Evolutionary conservation across 2,888 invertebrate species (phyloP).

Genomic region (Auanema freiburgensis): DNA sequence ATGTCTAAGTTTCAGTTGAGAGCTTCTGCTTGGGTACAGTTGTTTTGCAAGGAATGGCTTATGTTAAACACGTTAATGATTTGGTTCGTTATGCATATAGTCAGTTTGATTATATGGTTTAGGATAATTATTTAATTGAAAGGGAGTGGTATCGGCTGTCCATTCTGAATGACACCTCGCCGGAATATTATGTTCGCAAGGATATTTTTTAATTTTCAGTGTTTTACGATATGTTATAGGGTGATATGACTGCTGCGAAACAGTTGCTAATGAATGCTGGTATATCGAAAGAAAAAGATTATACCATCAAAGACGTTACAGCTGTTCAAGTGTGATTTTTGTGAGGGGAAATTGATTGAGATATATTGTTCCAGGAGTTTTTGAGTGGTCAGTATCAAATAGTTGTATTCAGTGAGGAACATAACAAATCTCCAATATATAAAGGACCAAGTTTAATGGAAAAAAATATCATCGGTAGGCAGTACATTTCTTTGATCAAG

Average conservation of each 20-base stretch:
- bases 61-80: too few relatives aligned
- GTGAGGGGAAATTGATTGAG: background rate
- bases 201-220: too few relatives aligned
- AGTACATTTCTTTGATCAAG: background rate
- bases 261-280: slow-evolving; percentile 9
- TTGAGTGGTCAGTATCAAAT: slow-evolving; percentile 14
- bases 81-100: too few relatives aligned
- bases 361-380: slow-evolving; percentile 7
- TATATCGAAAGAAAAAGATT: slow-evolving; percentile 10
- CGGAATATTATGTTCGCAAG: too few relatives aligned
- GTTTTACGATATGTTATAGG: too few relatives aligned
- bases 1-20: too few relatives aligned
- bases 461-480: slow-evolving; percentile 11
- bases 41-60: too few relatives aligned
- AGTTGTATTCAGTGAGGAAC: slow-evolving; percentile 11
- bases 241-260: background rate
- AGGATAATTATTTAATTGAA: too few relatives aligned
- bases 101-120: too few relatives aligned
- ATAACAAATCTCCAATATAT: slow-evolving; percentile 16
- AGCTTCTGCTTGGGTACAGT: too few relatives aligned
- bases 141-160: too few relatives aligned
- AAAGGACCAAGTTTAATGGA: slow-evolving; percentile 14
- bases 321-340: slow-evolving; percentile 3
- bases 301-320: slow-evolving; percentile 15
- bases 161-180: too few relatives aligned